These are phyloP conservation scores for Nasonia longicornis DNA, from an alignment of 1,140 invertebrate genomes.

Conservation along the genomic window DNA sequence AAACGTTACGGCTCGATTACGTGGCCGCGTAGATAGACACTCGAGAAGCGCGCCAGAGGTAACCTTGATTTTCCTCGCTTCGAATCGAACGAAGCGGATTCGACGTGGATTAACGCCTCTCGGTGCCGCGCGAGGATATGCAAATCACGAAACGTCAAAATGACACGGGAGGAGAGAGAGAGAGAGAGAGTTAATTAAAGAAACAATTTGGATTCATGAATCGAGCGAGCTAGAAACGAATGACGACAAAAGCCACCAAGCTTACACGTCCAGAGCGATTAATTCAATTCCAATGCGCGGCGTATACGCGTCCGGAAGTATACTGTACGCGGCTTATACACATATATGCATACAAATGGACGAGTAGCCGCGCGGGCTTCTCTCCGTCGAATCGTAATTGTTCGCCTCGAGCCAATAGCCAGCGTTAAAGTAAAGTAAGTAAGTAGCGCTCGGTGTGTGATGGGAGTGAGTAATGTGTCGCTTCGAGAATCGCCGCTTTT, in stretches of 20 bases:
- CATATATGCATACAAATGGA: conserved; percentile 19
- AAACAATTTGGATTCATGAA: not conserved
- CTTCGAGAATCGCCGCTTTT: not conserved
- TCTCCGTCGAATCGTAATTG: conserved; percentile 27
- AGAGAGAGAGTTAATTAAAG: not conserved
- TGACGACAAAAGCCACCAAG: not conserved
- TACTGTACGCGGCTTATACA: not conserved
- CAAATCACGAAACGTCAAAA: not conserved
- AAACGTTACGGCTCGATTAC: not conserved
- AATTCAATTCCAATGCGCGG: conserved; percentile 20
- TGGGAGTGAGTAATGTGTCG: not conserved
- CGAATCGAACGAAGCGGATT: not conserved
- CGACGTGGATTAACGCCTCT: not conserved
- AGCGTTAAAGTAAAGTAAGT: not conserved
- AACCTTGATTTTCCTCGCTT: not conserved
- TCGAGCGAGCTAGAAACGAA: not conserved
- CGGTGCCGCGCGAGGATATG: not conserved
- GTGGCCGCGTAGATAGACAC: not conserved
- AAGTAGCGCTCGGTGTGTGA: not conserved
- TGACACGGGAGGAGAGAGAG: not conserved
- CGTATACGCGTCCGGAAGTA: not conserved
- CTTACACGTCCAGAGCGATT: not conserved
- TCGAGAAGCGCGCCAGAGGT: not conserved
- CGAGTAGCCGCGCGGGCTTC: not conserved
- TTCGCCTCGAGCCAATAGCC: conserved; percentile 10